A percentile compares a stretch with the other conserved stretches of the same genome.
Conservation (phyloP, 2,797 vertebrate species). For the Enteromius afrohamiltoni region DNA sequence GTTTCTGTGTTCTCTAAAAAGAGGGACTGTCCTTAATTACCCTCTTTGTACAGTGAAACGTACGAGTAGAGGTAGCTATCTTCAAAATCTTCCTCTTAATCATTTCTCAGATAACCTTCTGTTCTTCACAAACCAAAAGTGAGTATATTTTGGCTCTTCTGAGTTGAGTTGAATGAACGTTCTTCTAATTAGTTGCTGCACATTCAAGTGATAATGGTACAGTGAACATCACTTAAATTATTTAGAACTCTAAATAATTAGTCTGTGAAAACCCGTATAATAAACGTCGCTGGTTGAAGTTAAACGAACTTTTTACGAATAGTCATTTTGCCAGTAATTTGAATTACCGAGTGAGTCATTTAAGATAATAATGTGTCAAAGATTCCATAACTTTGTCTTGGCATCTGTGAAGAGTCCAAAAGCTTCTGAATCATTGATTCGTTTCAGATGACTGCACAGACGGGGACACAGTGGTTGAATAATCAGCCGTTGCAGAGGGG, state of each 20-base stretch:
- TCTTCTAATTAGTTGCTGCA: slow-evolving; percentile 5
- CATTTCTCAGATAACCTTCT: slow-evolving; percentile 27
- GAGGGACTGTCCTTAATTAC: slow-evolving; percentile 52
- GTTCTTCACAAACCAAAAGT: background rate
- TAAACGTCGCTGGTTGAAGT: background rate
- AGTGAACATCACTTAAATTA: background rate
- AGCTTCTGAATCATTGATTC: slow-evolving; percentile 60
- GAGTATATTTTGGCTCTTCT: slow-evolving; percentile 1
- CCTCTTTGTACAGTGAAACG: slow-evolving; percentile 29
- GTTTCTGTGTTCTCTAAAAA: slow-evolving; percentile 55
- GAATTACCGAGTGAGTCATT: slow-evolving; percentile 7
- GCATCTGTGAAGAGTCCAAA: slow-evolving; percentile 50
- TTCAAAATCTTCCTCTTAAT: slow-evolving; percentile 20
- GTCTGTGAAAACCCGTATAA: background rate
- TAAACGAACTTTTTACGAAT: background rate
- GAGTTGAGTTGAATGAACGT: background rate
- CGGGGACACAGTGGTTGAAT: slow-evolving; percentile 54
- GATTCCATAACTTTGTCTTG: slow-evolving; percentile 34
- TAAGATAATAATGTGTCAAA: slow-evolving; percentile 32
- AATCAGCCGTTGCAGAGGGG: slow-evolving; percentile 38
- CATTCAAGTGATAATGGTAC: background rate
- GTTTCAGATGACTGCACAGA: slow-evolving; percentile 53
- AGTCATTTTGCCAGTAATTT: background rate
- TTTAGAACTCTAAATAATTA: background rate
- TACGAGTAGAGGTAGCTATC: background rate